Evolutionary conservation across 1,140 invertebrate genomes (phyloP).

Genomic region (Pseudomyrmex cubaensis): DNA sequence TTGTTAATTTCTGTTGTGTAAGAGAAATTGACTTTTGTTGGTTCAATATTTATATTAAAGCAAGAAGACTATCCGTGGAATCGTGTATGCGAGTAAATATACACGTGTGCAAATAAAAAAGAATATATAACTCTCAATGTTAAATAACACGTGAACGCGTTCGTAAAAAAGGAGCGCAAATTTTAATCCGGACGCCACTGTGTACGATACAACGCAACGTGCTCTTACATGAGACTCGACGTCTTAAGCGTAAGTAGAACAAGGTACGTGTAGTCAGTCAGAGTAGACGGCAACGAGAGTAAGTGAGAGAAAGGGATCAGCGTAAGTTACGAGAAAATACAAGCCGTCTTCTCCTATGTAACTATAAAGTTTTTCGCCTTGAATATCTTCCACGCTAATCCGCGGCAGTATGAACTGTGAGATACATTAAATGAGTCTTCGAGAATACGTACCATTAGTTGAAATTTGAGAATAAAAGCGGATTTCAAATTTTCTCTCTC

Average conservation of each 20-base stretch:
- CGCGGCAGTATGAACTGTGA: not conserved
- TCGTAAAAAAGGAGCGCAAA: not conserved
- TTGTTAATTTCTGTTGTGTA: too few species aligned
- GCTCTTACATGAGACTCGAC: slow-evolving; percentile 1
- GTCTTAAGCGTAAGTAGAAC: slow-evolving; percentile 39
- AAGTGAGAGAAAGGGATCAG: slow-evolving; percentile 15
- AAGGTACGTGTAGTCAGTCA: slow-evolving; percentile 13
- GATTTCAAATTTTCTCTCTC: not conserved
- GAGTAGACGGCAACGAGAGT: not conserved
- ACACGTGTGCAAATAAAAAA: too few species aligned
- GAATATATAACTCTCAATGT: too few species aligned
- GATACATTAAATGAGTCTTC: not conserved
- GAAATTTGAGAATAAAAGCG: not conserved
- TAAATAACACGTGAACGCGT: not conserved
- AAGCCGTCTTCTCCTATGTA: not conserved
- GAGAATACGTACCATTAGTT: not conserved
- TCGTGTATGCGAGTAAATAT: too few species aligned
- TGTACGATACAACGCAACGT: not conserved
- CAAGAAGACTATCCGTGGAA: too few species aligned
- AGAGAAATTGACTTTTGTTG: too few species aligned
- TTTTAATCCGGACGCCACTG: not conserved
- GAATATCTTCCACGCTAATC: not conserved
- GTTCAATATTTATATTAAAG: too few species aligned
- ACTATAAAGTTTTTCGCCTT: not conserved
- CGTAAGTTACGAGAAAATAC: slow-evolving; percentile 22